Base-by-base conservation (phyloP, 2,888 invertebrate species). In the Hypsopygia costalis region DNA sequence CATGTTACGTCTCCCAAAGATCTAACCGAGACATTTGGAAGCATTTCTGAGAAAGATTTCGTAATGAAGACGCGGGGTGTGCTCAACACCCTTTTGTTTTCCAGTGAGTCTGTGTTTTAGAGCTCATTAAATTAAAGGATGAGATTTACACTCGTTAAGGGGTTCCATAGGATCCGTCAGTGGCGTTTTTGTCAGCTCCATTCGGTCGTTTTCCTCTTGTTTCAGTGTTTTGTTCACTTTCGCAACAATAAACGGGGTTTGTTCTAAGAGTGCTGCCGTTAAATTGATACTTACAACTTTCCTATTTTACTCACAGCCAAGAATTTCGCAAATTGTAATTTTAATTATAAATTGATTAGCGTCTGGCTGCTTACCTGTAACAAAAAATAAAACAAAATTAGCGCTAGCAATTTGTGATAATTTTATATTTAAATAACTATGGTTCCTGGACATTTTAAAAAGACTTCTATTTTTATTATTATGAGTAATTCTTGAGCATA, bases 81-180 rank as follows among this genome's bases (percentile, higher is more conserved):
- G 60, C 55, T 65, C 66, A 66, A 64, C 72, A 63, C 60, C 70
- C 79, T 73, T 80, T 82, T 85, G 81, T 86, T 77, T 69, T 58
- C 58, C 54, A 62, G 61, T 53, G 61, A 62, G 73, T 62, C 79
- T 83, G 83, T 76, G 70, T 81, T 83, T 81, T 76, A 81, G 77
- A 73, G 78, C 80, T 81, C 83, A 81, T 86, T 85, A 81, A 76
- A 77, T 80, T 74, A 80, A 73, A 75, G 64, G 69, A 69, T 68
- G 65, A 62, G 75, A 71, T 76, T 80, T 73, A 71, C 71, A 76
- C 71, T 77, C 74, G 69, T 72, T 74, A 39, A 67, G 47, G 51
- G 46, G 54, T 55, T 58, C 36, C 36, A 39, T 37, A 25, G 40
- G 31, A 38, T 34, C 36, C 31, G 36, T 34, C 38, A 34, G 57